Evolutionary conservation across 1,140 invertebrate genomes (phyloP).

Genomic region (Diprion similis): DNA sequence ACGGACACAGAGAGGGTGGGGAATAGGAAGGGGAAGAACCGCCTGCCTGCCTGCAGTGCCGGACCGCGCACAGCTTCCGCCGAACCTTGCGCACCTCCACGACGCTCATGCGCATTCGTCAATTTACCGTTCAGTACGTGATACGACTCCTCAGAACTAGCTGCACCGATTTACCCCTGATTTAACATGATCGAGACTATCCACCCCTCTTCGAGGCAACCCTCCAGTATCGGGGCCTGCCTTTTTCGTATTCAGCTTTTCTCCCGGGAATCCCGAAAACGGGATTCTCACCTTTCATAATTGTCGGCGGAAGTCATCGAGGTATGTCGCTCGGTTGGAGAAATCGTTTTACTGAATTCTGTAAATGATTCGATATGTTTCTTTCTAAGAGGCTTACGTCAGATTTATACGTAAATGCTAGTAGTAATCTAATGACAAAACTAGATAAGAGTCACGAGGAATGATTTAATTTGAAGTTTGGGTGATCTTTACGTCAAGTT

Average conservation of each 20-base stretch:
- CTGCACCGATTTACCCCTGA: background rate
- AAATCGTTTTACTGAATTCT: background rate
- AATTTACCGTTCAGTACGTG: background rate
- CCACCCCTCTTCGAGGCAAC: background rate
- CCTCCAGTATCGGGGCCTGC: background rate
- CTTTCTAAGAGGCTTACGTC: background rate
- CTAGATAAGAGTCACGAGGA: too few relatives aligned
- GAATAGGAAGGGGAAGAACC: conserved; percentile 25
- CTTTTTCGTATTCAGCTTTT: background rate
- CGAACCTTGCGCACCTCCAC: background rate
- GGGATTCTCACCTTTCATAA: background rate
- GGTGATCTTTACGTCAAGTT: too few relatives aligned
- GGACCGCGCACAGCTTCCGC: background rate
- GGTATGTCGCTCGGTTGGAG: background rate
- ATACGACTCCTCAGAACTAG: background rate
- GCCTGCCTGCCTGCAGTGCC: background rate
- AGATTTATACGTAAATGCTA: too few relatives aligned
- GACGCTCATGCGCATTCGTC: background rate
- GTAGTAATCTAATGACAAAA: too few relatives aligned
- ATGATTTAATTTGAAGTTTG: too few relatives aligned
- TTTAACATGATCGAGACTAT: background rate
- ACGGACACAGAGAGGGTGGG: conserved; percentile 23
- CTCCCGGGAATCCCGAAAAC: background rate
- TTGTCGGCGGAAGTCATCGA: background rate
- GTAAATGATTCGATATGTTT: background rate